phyloP scores from a whole-genome alignment of 2,797 vertebrate genomes.

The Rhincodon typus region DNA sequence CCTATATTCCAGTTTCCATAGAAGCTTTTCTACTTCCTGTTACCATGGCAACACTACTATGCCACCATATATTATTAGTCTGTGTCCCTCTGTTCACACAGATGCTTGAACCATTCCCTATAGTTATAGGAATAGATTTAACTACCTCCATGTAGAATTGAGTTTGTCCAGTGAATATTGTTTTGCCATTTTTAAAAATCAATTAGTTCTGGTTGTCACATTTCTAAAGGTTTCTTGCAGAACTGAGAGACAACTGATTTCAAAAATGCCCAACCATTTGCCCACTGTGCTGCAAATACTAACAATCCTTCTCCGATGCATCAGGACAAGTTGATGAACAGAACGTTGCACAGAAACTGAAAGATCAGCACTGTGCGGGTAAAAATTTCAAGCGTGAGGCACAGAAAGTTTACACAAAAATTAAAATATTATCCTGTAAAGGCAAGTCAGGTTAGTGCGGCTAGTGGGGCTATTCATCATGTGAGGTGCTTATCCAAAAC shows the following conservation, averaged over 20 bases:
- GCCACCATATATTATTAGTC: neutral
- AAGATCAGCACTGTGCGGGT: too few species aligned
- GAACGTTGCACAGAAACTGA: neutral
- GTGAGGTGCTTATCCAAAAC: neutral
- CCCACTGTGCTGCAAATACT: neutral
- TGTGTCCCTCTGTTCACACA: neutral
- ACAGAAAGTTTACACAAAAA: neutral
- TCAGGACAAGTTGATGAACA: neutral
- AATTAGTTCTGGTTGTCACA: conserved; percentile 4
- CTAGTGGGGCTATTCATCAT: neutral
- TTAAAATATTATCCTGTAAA: neutral
- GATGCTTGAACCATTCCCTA: neutral
- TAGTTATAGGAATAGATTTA: neutral
- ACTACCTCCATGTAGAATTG: neutral
- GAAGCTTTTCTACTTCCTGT: neutral
- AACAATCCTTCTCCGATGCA: neutral
- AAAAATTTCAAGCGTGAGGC: neutral
- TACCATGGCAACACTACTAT: neutral
- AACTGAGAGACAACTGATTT: neutral
- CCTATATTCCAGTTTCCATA: too few species aligned
- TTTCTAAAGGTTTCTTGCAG: neutral
- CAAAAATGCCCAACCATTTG: neutral
- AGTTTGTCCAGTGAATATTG: neutral
- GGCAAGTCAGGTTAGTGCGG: neutral
- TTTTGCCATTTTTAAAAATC: conserved; percentile 22